A percentile compares a stretch with the other conserved stretches of the same genome.
Evolutionary conservation across 2,113 vertebrate genomes (phyloP).

Genomic region (Poecile atricapillus): DNA sequence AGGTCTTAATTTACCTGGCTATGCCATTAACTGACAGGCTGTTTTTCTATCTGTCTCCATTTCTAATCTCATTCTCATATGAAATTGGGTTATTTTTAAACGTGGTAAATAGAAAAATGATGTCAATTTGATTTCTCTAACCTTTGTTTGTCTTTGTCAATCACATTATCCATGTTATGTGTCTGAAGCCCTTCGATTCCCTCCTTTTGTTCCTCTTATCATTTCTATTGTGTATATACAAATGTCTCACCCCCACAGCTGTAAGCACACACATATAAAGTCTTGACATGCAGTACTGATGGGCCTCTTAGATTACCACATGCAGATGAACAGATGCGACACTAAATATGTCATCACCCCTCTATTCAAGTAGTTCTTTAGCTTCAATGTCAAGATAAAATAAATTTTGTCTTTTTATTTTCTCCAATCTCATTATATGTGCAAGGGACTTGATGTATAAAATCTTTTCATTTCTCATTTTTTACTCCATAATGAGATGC

Average conservation of each 20-base stretch:
- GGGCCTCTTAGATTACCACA: background rate
- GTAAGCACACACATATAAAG: rapidly evolving
- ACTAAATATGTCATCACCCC: background rate
- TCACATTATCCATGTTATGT: background rate
- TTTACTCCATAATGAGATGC: background rate
- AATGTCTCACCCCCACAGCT: background rate
- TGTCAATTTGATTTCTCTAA: background rate
- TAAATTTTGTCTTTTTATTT: background rate
- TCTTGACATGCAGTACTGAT: background rate
- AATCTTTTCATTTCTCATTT: background rate
- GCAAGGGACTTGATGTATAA: background rate
- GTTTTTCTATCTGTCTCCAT: constrained; percentile 3
- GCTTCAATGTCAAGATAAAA: background rate
- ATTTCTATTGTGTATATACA: background rate
- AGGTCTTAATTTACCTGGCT: constrained; percentile 29
- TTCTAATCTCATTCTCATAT: constrained; percentile 8
- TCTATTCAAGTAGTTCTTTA: background rate
- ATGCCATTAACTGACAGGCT: background rate
- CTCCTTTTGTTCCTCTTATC: background rate
- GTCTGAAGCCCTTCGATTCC: background rate
- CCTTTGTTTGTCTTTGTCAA: background rate
- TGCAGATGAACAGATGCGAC: background rate
- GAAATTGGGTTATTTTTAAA: constrained; percentile 3
- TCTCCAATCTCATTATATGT: background rate
- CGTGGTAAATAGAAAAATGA: background rate